phyloP scores from a whole-genome alignment of 2,888 invertebrate genomes.

The Magallana nippona region DNA sequence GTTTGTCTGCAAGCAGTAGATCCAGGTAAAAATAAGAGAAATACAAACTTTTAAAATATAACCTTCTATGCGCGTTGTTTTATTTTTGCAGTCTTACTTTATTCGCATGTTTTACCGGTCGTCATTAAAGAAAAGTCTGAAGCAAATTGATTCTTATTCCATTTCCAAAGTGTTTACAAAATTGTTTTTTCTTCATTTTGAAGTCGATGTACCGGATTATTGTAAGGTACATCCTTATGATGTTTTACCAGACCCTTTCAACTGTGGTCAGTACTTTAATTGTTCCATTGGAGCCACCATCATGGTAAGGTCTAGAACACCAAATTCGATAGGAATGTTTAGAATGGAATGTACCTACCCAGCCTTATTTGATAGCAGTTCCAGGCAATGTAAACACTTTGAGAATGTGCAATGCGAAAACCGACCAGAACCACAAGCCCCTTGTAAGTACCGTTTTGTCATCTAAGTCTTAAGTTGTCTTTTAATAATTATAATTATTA shows the following conservation, averaged over 20 bases:
- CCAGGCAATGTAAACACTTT: slow-evolving; percentile 51
- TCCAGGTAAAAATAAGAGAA: slow-evolving; percentile 40
- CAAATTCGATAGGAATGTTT: slow-evolving; percentile 14
- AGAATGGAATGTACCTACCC: slow-evolving; percentile 58
- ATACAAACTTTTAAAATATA: background rate
- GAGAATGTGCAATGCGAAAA: slow-evolving; percentile 51
- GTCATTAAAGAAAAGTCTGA: too few species aligned
- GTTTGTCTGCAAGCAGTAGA: slow-evolving; percentile 40
- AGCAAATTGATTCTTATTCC: too few species aligned
- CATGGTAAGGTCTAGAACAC: background rate
- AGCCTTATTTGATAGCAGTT: slow-evolving; percentile 51
- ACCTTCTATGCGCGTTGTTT: background rate
- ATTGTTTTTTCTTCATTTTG: background rate
- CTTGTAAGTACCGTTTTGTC: slow-evolving; percentile 55
- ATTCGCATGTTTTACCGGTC: background rate
- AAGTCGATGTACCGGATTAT: slow-evolving; percentile 56
- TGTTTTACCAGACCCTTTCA: slow-evolving; percentile 57
- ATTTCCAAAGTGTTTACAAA: background rate
- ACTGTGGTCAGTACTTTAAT: slow-evolving; percentile 63
- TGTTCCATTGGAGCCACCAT: slow-evolving; percentile 49
- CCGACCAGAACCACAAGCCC: slow-evolving; percentile 57
- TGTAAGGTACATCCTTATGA: slow-evolving; percentile 59
- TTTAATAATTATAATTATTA: background rate
- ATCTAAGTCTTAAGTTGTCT: background rate
- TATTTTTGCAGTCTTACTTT: background rate